A percentile compares a stretch with the other conserved stretches of the same genome.
Evolutionary conservation across 2,797 vertebrate genomes (phyloP).

Genomic region (Lerista edwardsae): DNA sequence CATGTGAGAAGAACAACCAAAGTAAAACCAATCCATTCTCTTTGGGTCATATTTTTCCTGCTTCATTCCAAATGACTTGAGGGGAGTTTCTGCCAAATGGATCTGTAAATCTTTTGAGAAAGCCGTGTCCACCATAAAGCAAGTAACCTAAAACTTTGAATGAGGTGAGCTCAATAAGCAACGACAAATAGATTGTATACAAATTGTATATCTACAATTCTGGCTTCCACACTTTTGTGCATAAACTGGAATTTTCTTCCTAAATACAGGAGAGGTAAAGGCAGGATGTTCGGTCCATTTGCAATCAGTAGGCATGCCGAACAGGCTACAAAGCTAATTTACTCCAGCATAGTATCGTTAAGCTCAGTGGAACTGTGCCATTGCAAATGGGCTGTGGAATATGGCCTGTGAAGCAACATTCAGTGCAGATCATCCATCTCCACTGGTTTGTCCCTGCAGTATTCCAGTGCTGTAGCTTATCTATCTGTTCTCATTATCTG

Average conservation of each 20-base stretch:
- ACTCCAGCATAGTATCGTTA: neutral
- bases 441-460: neutral
- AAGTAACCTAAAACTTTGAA: neutral
- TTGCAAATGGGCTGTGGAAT: neutral
- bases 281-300: neutral
- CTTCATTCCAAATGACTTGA: conserved; percentile 8
- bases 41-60: neutral
- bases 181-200: conserved; percentile 5
- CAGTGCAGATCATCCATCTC: too few species aligned
- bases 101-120: conserved; percentile 34
- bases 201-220: conserved; percentile 1
- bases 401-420: neutral
- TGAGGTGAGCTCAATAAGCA: conserved; percentile 11
- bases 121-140: neutral
- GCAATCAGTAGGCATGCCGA: neutral
- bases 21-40: neutral
- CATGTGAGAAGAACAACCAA: neutral
- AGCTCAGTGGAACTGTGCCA: neutral
- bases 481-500: neutral
- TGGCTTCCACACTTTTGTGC: neutral
- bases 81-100: neutral
- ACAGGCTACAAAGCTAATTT: conserved; percentile 32
- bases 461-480: neutral
- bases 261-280: neutral
- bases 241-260: neutral